Percentiles rank a stretch among this genome's conserved stretches.
Conservation (phyloP, 64 coral and sea anemone genomes). For the Anthopleura sola region DNA sequence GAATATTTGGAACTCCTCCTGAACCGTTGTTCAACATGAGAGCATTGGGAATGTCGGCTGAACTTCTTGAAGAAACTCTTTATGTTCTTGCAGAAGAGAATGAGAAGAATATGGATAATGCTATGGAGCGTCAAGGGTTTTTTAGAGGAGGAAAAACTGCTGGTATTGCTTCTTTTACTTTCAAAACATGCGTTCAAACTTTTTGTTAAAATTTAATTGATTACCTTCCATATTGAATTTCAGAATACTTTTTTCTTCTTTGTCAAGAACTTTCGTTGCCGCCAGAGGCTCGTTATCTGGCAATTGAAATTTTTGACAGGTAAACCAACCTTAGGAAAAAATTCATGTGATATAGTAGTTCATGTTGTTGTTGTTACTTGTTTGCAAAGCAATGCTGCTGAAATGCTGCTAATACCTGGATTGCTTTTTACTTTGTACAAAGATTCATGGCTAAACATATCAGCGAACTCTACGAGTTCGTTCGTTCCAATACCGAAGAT, state of each 20-base stretch:
- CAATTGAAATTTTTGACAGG: slow-evolving; percentile 97
- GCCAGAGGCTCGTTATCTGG: slow-evolving; percentile 75
- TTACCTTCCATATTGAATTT: slow-evolving; percentile 2
- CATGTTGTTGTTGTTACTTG: background rate
- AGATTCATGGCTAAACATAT: slow-evolving; percentile 98
- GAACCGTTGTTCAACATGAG: slow-evolving; percentile 96
- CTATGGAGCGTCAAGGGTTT: slow-evolving; percentile 63
- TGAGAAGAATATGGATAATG: slow-evolving; percentile 91
- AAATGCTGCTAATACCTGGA: background rate
- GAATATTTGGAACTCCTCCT: slow-evolving; percentile 97
- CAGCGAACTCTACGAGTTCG: slow-evolving; percentile 70
- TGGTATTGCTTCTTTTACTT: slow-evolving; percentile 39
- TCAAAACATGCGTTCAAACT: background rate
- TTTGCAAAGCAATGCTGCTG: background rate
- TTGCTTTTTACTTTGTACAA: background rate
- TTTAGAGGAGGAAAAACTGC: slow-evolving; percentile 90
- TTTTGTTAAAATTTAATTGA: too few relatives aligned
- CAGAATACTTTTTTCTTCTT: slow-evolving; percentile 90
- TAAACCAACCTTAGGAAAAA: background rate
- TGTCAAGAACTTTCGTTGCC: slow-evolving; percentile 79
- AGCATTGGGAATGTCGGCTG: slow-evolving; percentile 65
- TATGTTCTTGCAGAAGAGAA: slow-evolving; percentile 92
- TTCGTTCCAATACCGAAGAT: slow-evolving; percentile 64
- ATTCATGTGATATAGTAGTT: too few relatives aligned
- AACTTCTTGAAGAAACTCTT: slow-evolving; percentile 91